A percentile compares a stretch with the other conserved stretches of the same genome.
These are phyloP conservation scores for Tetrapedia diversipes DNA, from an alignment of 2,888 invertebrate genomes.

Conservation along the genomic window DNA sequence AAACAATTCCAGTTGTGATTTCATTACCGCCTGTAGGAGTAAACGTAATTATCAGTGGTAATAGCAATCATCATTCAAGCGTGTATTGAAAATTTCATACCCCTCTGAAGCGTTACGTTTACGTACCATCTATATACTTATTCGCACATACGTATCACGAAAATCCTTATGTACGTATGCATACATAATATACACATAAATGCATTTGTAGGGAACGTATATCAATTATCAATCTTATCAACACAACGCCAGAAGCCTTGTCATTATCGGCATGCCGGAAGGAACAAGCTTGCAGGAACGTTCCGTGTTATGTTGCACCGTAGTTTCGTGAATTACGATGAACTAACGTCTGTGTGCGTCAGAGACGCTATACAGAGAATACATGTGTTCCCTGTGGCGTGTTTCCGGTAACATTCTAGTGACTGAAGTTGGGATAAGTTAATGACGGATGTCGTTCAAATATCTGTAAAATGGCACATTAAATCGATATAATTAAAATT, in stretches of 20 bases:
- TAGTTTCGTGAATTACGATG: conserved; percentile 28
- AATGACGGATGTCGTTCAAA: conserved; percentile 6
- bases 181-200: not conserved
- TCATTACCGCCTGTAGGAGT: conserved; percentile 56
- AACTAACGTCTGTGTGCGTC: conserved; percentile 2
- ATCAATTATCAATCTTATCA: conserved; percentile 49
- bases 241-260: conserved; percentile 40
- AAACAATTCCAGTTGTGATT: conserved; percentile 69
- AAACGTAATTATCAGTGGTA: conserved; percentile 73
- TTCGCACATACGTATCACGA: not conserved
- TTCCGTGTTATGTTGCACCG: conserved; percentile 18
- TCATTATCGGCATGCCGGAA: conserved; percentile 40
- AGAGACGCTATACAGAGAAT: not conserved
- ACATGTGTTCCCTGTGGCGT: not conserved
- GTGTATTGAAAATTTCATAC: conserved; percentile 48
- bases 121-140: not conserved
- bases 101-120: not conserved
- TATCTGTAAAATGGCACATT: conserved; percentile 14
- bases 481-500: not conserved
- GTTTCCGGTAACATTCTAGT: conserved; percentile 12
- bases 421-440: conserved; percentile 13
- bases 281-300: conserved; percentile 28
- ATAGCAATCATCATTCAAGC: conserved; percentile 67
- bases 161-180: not conserved
- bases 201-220: conserved; percentile 11